Percentiles rank a stretch among this genome's conserved stretches.
Conservation (phyloP, 1,140 invertebrate genomes). For the Sarcophaga bullata region DNA sequence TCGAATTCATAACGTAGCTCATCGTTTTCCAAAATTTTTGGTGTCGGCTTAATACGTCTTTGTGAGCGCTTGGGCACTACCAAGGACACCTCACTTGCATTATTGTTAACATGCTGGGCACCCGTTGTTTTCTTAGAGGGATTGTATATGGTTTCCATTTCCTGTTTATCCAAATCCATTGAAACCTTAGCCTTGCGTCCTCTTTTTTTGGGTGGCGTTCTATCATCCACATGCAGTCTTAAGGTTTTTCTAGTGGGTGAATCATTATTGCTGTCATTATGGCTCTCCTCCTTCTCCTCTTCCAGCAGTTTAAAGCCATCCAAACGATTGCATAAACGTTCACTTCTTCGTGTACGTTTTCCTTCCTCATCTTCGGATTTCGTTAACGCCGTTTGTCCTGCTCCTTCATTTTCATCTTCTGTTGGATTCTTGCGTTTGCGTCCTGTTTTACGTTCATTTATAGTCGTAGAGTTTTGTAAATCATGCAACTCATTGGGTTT, state of each 20-base stretch:
- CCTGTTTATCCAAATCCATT: constrained; percentile 13
- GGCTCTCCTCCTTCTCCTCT: not conserved
- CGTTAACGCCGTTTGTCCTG: constrained; percentile 48
- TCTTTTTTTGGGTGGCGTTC: constrained; percentile 62
- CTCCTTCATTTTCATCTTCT: not conserved
- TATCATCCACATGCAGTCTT: constrained; percentile 47
- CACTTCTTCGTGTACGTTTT: constrained; percentile 56
- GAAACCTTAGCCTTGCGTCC: constrained; percentile 59
- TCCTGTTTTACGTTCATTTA: constrained; percentile 50
- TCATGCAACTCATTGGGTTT: not conserved
- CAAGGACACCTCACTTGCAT: constrained; percentile 34
- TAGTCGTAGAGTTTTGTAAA: not conserved
- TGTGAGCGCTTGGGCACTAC: constrained; percentile 63
- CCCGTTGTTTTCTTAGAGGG: not conserved
- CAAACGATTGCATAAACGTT: constrained; percentile 56
- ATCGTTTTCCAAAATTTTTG: constrained; percentile 70
- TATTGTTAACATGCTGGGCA: not conserved
- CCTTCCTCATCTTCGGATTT: constrained; percentile 35
- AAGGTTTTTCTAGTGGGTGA: constrained; percentile 8
- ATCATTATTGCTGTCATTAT: not conserved
- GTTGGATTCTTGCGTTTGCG: constrained; percentile 50
- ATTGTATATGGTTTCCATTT: not conserved
- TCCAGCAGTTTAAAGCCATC: constrained; percentile 47
- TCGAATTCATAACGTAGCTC: constrained; percentile 70
- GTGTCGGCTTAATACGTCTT: constrained; percentile 70